Conservation (phyloP, 2,888 invertebrate genomes). For the Elysia crispata region DNA sequence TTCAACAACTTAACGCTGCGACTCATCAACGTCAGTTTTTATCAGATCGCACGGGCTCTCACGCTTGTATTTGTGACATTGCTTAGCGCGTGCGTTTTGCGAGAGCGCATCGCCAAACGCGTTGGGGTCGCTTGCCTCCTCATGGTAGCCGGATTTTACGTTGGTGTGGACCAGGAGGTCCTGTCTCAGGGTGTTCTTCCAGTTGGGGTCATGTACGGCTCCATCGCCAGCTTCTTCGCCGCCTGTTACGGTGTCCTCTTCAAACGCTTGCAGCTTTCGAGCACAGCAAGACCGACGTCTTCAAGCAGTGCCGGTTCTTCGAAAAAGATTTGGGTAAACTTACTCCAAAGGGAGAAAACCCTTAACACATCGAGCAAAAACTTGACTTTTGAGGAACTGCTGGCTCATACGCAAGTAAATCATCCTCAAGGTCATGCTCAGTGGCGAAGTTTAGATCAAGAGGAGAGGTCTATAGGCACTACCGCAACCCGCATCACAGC, state of each 20-base stretch:
- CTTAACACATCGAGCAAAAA: too few species aligned
- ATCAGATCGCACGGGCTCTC: conserved; percentile 75
- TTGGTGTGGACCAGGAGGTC: conserved; percentile 75
- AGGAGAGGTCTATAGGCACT: too few species aligned
- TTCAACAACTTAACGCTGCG: conserved; percentile 76
- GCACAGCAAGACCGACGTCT: conserved; percentile 51
- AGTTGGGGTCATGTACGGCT: conserved; percentile 72
- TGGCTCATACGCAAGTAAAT: too few species aligned
- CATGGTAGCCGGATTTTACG: conserved; percentile 72
- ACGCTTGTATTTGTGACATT: conserved; percentile 75
- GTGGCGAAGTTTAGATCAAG: too few species aligned
- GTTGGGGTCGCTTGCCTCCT: conserved; percentile 67
- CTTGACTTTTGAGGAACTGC: too few species aligned
- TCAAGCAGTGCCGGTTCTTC: too few species aligned
- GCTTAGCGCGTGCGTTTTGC: conserved; percentile 69
- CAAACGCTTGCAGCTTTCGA: conserved; percentile 67
- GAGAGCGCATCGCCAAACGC: conserved; percentile 58
- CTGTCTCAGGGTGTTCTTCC: conserved; percentile 69
- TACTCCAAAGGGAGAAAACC: too few species aligned
- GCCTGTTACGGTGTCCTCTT: conserved; percentile 74
- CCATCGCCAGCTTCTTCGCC: conserved; percentile 73
- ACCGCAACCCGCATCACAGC: conserved; percentile 54
- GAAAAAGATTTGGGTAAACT: too few species aligned
- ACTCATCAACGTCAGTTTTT: conserved; percentile 76
- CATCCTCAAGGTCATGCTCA: too few species aligned